phyloP scores from a whole-genome alignment of 2,113 vertebrate species.

The Cygnus atratus region DNA sequence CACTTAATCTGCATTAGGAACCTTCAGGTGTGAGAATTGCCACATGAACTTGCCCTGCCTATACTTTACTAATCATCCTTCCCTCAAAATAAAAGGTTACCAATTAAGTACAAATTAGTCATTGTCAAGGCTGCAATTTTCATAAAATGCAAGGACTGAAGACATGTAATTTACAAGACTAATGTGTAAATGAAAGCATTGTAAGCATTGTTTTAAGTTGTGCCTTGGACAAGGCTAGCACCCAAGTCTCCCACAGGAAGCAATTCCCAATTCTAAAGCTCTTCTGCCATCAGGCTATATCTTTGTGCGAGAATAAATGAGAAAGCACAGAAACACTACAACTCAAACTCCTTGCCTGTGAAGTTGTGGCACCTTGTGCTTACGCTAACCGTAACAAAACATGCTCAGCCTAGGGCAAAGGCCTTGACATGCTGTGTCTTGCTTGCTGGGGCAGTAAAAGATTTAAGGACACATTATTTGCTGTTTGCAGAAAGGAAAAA shows the following conservation, averaged over 20 bases:
- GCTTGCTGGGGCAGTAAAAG: background rate
- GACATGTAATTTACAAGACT: background rate
- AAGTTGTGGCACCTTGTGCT: rapidly evolving
- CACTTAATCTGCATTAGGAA: background rate
- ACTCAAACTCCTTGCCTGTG: rapidly evolving
- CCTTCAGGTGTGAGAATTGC: background rate
- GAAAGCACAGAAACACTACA: rapidly evolving
- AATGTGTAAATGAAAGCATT: background rate
- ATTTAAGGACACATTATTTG: background rate
- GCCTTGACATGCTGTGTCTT: rapidly evolving
- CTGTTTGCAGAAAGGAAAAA: background rate
- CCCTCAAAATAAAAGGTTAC: background rate
- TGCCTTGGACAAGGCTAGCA: background rate
- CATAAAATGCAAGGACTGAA: background rate
- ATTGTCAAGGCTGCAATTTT: background rate
- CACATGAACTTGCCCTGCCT: rapidly evolving
- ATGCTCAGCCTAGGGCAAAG: background rate
- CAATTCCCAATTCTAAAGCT: background rate
- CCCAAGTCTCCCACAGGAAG: background rate
- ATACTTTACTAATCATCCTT: background rate
- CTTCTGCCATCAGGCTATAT: background rate
- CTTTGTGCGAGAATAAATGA: background rate
- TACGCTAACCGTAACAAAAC: background rate
- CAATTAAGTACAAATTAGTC: background rate
- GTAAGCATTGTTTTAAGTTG: rapidly evolving